Evolutionary conservation across 2,113 vertebrate genomes (phyloP), one percentile per base, ranked within the genome.

Genomic region (Chunga burmeisteri): DNA sequence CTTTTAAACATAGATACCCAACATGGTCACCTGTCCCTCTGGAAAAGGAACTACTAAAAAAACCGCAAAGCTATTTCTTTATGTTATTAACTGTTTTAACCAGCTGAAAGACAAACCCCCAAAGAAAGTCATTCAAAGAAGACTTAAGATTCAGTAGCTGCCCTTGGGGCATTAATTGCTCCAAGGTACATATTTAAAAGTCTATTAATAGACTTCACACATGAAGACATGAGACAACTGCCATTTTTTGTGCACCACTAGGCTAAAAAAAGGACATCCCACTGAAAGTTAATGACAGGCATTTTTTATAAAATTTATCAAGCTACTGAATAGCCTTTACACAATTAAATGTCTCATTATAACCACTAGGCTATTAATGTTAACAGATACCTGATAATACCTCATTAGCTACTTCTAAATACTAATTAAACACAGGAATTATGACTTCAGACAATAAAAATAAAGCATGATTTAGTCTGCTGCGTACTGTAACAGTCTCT

Each of bases 201-300:
- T 94, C 78, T 88, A 86, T 93, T 96, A 96, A 97, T 44, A 68
- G 91, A 86, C 46, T 72, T 86, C 75, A 95, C 66, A 93, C 27
- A 52, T 20, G 42, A 97, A 95, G 67, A 77, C 78, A 93, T 74
- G 83, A 88, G 42, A 92, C 70, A 91, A 68, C 52, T 82, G 72
- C 50, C 58, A 95, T 34, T 73, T 92, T 93, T 80, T 85, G 61
- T 62, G 55, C 23, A 82, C 75, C 93, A 85, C 82, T 96, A 90
- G 77, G 44, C 47, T 65, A 94, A 89, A 90, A 96, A 89, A 68
- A n/a, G 82, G 95, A 86, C 66, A 95, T 46, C 27, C 59, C 8
- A 5, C 78, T 74, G 73, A n/a, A 90, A 89, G 67, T 65, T 89
- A 96, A 77, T 50, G 73, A 19, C 58, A 79, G 29, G 79, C 65